Evolutionary conservation across 1,140 invertebrate genomes (phyloP), one percentile per base, ranked within the genome.

Genomic region (Mercenaria mercenaria): DNA sequence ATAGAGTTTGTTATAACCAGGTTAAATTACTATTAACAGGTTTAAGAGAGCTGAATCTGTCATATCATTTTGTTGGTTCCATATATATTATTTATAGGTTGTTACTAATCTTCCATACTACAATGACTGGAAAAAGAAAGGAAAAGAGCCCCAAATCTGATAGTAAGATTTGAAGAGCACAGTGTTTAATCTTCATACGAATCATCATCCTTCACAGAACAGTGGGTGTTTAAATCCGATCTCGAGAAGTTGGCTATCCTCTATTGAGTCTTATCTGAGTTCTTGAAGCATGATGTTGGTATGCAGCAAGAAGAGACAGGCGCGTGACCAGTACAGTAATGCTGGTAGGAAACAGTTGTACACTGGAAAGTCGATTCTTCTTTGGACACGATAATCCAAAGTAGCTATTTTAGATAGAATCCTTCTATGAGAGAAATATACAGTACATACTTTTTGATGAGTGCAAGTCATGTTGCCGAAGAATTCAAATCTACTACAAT

Each of bases 91-190:
- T 18, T 18, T 67, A 13, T 10, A 67, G 82, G 26, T 85, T 47
- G 47, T 6, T 52, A 11, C n/a, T 10, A 8, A 67, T 69, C 23
- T 85, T 50, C 61, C 34, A 69, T 47, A 43, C 0, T 85, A n/a
- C 32, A 88, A 88, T 34, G 85, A 79, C 26, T 80, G 13, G 43
- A 61, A 47, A 72, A 47, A 43, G 26, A 88, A 88, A 47, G 43
- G 29, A 34, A 80, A 34, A 41, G n/a, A 47, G 56, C 34, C 43
- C 85, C 85, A 4, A n/a, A 2, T 23, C 29, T 20, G 13, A 47
- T 13, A 37, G 47, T 26, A 11, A 29, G 4, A 39, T 59, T 88
- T 1, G 67, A 80, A 50, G 13, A 23, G 26, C 85, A 80, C 29
- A 67, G 61, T 67, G 10, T 1, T 23, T n/a, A 20, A 37, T 77